Evolutionary conservation across 2,113 vertebrate species (phyloP).

Genomic region (Sinocyclocheilus anophthalmus): DNA sequence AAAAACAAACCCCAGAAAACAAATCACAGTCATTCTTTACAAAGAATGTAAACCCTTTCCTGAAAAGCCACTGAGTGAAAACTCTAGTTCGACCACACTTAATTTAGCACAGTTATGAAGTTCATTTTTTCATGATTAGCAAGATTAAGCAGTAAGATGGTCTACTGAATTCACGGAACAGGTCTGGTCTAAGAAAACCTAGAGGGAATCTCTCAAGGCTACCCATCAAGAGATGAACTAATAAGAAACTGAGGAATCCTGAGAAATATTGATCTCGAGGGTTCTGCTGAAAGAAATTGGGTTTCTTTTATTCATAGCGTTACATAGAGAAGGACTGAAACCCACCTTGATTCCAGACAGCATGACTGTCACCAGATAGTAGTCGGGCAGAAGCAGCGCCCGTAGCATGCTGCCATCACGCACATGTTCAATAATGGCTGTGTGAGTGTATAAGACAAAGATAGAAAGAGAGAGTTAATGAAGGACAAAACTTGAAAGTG

Average conservation of each 20-base stretch:
- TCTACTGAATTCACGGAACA: background rate
- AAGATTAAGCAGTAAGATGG: background rate
- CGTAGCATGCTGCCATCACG: constrained; percentile 93
- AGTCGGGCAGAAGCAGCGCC: constrained; percentile 91
- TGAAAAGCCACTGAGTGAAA: background rate
- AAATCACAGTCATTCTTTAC: background rate
- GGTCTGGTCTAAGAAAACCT: background rate
- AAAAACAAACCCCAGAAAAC: background rate
- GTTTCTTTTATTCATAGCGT: background rate
- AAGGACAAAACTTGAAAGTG: background rate
- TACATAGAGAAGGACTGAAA: background rate
- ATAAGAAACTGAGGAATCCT: background rate
- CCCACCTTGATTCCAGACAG: constrained; percentile 95
- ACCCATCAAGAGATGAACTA: background rate
- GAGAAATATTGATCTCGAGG: background rate
- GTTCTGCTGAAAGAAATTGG: background rate
- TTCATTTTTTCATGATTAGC: background rate
- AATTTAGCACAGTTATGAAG: background rate
- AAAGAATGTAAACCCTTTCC: background rate
- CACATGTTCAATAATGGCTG: constrained; percentile 96
- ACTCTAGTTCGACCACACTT: background rate
- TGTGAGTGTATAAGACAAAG: background rate
- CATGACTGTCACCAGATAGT: constrained; percentile 96
- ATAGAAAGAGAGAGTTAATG: background rate
- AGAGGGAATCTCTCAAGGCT: background rate